Base-by-base conservation (phyloP, 2,888 invertebrate species). In the Parnassius mnemosyne region DNA sequence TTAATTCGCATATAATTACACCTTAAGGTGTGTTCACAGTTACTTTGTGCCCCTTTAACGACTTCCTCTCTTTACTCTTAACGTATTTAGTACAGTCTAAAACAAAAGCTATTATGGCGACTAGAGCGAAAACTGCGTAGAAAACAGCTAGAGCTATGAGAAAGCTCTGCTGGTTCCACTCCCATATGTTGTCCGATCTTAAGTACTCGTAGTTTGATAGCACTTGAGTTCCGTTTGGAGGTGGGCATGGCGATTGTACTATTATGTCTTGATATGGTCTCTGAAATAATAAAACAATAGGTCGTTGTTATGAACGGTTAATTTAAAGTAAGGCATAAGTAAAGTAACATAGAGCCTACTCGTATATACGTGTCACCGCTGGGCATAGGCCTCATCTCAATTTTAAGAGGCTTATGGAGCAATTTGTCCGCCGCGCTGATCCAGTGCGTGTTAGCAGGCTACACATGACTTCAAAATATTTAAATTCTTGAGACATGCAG, bases 201-300 rank as follows among this genome's bases (percentile, higher is more conserved):
- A 87, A 73, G 65, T 87, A 86, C 44, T 85, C 87, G 76, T 75
- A 87, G 77, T 88, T 90, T 60, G 92, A 87, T 63, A 95, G 87
- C 55, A 94, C 93, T 85, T 94, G 94, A 0, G 95, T 94, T 49
- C 96, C 96, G 78, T 97, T 96, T 1, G 96, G 95, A 3, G 95
- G 94, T 5, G 96, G 96, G 77, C 97, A 97, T 13, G 95, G 94
- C 50, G 95, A 94, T 79, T 96, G 96, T 42, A 97, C 95, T 75
- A 97, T 97, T 68, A 96, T 97, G 77, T 97, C 97, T 84, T 96
- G 96, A 74, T 95, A 95, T 74, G 96, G 96, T 66, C 96, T 94
- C 93, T 97, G 93, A 68, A 79, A 76, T 25, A 11, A 51, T 42
- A 57, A 43, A 43, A 16, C 16, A 43, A 43, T 3, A 25, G 25